A percentile compares a stretch with the other conserved stretches of the same genome.
phyloP scores from a whole-genome alignment of 2,888 invertebrate genomes.

The Aspidiotus rigidus region DNA sequence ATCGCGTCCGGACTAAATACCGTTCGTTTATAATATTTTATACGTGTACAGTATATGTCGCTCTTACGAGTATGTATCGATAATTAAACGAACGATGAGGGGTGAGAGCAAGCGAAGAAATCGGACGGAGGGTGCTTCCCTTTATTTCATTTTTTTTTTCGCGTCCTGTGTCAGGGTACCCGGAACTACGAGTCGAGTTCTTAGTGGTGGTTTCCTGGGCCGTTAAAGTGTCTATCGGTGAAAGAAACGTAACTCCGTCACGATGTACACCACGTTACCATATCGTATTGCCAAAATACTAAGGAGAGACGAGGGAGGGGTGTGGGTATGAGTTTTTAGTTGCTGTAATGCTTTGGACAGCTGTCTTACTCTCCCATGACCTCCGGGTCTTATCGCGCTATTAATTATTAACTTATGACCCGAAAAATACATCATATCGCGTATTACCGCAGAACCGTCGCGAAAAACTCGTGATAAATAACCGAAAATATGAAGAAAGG shows the following conservation, averaged over 20 bases:
- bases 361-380: conserved; percentile 33
- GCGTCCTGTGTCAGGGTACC: conserved; percentile 18
- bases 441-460: too few species aligned
- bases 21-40: not conserved
- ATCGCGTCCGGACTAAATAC: too few species aligned
- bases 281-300: conserved; percentile 26
- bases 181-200: conserved; percentile 11
- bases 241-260: not conserved
- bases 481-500: too few species aligned
- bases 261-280: conserved; percentile 5
- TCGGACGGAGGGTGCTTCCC: conserved; percentile 22
- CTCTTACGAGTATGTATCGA: not conserved
- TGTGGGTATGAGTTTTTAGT: not conserved
- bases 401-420: conserved; percentile 32
- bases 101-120: conserved; percentile 12
- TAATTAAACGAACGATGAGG: conserved; percentile 15
- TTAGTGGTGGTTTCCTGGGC: conserved; percentile 24
- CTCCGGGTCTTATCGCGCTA: conserved; percentile 26
- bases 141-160: conserved; percentile 24
- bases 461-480: too few species aligned
- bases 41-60: not conserved
- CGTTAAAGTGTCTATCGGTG: not conserved
- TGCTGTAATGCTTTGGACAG: conserved; percentile 12
- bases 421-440: not conserved
- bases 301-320: not conserved